These are phyloP conservation scores for Pangasianodon hypophthalmus DNA, from an alignment of 2,113 vertebrate genomes.

Conservation along the genomic window DNA sequence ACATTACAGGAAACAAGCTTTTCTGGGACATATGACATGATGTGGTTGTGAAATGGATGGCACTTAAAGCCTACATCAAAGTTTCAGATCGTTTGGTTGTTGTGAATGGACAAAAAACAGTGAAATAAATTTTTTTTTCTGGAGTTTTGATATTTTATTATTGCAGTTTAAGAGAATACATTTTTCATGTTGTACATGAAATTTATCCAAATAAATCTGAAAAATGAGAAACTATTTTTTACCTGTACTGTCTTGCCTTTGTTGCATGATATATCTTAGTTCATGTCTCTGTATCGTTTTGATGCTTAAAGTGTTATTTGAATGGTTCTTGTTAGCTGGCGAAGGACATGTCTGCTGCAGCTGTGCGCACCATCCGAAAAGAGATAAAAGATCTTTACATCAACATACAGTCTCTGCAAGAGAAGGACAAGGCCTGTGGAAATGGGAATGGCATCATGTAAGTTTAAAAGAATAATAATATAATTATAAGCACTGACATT, in stretches of 20 bases:
- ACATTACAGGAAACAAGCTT: too few species aligned
- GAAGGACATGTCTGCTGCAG: constrained; percentile 89
- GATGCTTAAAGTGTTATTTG: background rate
- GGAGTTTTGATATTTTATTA: background rate
- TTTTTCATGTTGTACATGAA: background rate
- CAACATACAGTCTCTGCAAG: constrained; percentile 87
- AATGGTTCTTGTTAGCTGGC: constrained; percentile 77
- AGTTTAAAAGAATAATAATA: constrained; percentile 39
- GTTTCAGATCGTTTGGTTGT: too few species aligned
- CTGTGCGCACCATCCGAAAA: constrained; percentile 88
- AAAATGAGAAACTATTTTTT: background rate
- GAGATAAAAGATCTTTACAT: constrained; percentile 93
- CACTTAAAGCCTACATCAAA: too few species aligned
- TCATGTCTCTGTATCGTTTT: background rate
- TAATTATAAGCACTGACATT: background rate
- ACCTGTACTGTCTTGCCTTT: background rate
- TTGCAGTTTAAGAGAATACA: background rate
- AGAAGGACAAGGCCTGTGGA: constrained; percentile 84
- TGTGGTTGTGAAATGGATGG: too few species aligned
- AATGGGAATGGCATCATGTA: constrained; percentile 95
- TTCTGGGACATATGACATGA: too few species aligned
- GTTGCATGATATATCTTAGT: background rate
- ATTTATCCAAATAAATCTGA: background rate
- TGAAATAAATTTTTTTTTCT: background rate
- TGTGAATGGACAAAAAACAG: background rate